phyloP scores from a whole-genome alignment of 2,113 vertebrate genomes.

The Rana temporaria region DNA sequence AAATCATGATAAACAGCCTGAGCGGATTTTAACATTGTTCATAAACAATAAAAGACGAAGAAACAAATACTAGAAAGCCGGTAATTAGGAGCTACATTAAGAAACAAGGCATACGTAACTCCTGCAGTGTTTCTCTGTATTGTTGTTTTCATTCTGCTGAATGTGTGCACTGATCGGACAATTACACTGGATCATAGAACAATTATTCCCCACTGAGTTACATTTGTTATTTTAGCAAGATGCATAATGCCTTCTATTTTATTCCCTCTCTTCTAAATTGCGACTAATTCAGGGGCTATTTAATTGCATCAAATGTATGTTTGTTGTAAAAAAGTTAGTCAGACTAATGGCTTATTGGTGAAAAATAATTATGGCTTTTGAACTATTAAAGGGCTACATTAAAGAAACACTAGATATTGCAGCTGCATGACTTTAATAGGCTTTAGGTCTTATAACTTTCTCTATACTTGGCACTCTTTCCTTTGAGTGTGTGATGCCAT shows the following conservation, averaged over 20 bases:
- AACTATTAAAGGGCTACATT: too few species aligned
- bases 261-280: conserved; percentile 15
- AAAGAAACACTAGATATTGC: too few species aligned
- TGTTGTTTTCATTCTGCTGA: conserved; percentile 8
- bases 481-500: too few species aligned
- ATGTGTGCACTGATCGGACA: conserved; percentile 20
- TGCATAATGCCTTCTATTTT: neutral
- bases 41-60: conserved; percentile 35
- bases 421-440: too few species aligned
- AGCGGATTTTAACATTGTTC: conserved; percentile 31
- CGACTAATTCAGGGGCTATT: conserved; percentile 12
- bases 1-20: conserved; percentile 41
- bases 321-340: conserved; percentile 4
- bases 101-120: conserved; percentile 6
- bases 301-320: conserved; percentile 27
- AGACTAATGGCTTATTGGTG: conserved; percentile 2
- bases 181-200: conserved; percentile 37
- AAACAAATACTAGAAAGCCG: conserved; percentile 35
- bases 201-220: conserved; percentile 41
- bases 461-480: too few species aligned
- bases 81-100: conserved; percentile 44
- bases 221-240: conserved; percentile 26
- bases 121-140: conserved; percentile 20
- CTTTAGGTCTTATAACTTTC: too few species aligned
- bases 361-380: neutral